Conservation (phyloP, 1,140 invertebrate genomes). For the Leptinotarsa texana region DNA sequence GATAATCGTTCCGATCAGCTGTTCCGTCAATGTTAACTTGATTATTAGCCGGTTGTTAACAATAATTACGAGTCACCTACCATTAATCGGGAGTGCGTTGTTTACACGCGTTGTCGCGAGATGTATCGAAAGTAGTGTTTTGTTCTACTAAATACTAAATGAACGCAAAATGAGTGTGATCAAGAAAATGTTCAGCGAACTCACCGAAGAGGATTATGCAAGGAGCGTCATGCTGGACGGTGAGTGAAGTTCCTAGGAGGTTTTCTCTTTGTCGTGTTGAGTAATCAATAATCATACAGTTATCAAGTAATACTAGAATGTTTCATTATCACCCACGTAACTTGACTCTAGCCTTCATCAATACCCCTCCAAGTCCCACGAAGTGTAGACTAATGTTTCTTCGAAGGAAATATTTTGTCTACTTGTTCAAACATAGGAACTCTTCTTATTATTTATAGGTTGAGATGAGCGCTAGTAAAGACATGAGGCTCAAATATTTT, state of each 20-base stretch:
- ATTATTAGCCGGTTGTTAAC: constrained; percentile 16
- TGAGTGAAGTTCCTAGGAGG: neutral
- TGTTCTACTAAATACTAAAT: neutral
- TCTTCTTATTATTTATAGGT: no score
- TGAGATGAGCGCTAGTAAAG: no score
- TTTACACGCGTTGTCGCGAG: neutral
- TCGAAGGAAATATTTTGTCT: no score
- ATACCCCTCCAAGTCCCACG: no score
- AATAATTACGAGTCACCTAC: constrained; percentile 11
- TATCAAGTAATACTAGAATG: neutral
- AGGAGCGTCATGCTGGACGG: constrained; percentile 24
- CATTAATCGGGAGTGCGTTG: neutral
- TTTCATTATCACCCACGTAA: no score
- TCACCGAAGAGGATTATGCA: constrained; percentile 20
- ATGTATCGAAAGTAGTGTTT: neutral
- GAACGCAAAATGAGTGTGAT: constrained; percentile 7
- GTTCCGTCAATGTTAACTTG: constrained; percentile 1
- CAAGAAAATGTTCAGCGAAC: constrained; percentile 21
- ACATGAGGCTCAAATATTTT: no score
- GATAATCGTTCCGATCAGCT: constrained; percentile 15
- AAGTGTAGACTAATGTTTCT: no score
- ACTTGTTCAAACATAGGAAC: no score
- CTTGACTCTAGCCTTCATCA: no score
- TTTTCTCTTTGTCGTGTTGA: neutral
- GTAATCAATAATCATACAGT: constrained; percentile 8